phyloP scores from a whole-genome alignment of 2,888 invertebrate genomes.

The Mechanitis mazaeus region DNA sequence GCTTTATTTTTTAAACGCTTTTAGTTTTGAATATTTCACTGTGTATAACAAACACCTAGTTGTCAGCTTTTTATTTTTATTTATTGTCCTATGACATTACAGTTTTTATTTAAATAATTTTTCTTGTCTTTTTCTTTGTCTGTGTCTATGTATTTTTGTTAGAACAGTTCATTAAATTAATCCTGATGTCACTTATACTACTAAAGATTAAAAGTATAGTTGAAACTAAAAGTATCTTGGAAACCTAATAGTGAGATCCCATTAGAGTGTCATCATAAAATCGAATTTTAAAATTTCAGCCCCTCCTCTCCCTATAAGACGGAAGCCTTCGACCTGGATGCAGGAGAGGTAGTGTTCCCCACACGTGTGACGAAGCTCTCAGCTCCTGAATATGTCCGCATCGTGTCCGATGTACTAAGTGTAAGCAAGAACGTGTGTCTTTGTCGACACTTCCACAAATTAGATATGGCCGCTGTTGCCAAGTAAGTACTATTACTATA shows the following conservation, averaged over 20 bases:
- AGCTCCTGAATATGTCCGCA: conserved; percentile 51
- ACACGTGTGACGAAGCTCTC: conserved; percentile 35
- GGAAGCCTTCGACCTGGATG: conserved; percentile 50
- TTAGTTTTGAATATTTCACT: too few species aligned
- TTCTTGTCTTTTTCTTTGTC: too few species aligned
- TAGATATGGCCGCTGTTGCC: conserved; percentile 87
- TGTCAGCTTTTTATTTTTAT: too few species aligned
- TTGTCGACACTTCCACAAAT: conserved; percentile 91
- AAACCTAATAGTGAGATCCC: too few species aligned
- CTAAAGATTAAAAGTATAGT: neutral
- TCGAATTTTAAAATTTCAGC: conserved; percentile 42
- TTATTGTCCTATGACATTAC: too few species aligned
- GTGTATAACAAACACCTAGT: too few species aligned
- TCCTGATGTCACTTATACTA: neutral
- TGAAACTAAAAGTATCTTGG: too few species aligned
- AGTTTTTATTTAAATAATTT: too few species aligned
- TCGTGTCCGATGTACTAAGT: conserved; percentile 91
- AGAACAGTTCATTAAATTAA: neutral
- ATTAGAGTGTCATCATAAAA: too few species aligned
- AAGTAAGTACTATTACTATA: conserved; percentile 66
- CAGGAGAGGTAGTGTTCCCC: conserved; percentile 46
- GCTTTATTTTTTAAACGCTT: too few species aligned
- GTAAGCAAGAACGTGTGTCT: conserved; percentile 97
- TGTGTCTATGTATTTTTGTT: too few species aligned
- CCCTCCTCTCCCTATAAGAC: conserved; percentile 78